Conservation (phyloP, 2,888 invertebrate genomes). For the Drosophila neotestacea region DNA sequence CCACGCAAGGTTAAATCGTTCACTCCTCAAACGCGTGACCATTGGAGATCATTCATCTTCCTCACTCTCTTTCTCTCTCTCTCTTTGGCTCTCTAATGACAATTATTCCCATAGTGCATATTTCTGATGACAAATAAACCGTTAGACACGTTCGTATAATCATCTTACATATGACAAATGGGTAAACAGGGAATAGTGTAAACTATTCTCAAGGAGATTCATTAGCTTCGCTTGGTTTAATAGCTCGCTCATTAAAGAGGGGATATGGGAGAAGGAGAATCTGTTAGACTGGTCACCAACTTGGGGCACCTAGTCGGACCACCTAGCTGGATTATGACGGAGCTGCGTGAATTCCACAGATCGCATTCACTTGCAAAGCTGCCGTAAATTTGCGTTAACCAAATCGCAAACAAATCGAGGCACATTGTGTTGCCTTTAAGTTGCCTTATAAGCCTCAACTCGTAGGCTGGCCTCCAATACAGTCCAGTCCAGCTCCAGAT, state of each 20-base stretch:
- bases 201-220: conserved; percentile 26
- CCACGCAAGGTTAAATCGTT: conserved; percentile 68
- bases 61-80: conserved; percentile 3
- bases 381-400: conserved; percentile 69
- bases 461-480: conserved; percentile 22
- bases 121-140: conserved; percentile 35
- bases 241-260: conserved; percentile 40
- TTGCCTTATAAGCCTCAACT: conserved; percentile 59
- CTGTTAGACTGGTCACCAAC: conserved; percentile 10
- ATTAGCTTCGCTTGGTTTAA: conserved; percentile 43
- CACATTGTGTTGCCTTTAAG: conserved; percentile 47
- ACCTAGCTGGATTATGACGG: conserved; percentile 47
- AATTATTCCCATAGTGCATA: conserved; percentile 67
- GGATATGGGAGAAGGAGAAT: neutral
- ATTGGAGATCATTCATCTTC: conserved; percentile 22
- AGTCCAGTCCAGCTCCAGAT: conserved; percentile 16
- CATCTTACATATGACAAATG: conserved; percentile 61
- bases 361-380: conserved; percentile 34
- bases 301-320: conserved; percentile 46
- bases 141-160: conserved; percentile 44
- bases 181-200: conserved; percentile 15
- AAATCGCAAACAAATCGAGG: conserved; percentile 77
- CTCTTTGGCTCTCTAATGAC: conserved; percentile 46
- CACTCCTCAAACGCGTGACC: conserved; percentile 50
- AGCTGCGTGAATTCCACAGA: conserved; percentile 34